Evolutionary conservation across 1,140 invertebrate species (phyloP).

Genomic region (Zaprionus tsacasi): DNA sequence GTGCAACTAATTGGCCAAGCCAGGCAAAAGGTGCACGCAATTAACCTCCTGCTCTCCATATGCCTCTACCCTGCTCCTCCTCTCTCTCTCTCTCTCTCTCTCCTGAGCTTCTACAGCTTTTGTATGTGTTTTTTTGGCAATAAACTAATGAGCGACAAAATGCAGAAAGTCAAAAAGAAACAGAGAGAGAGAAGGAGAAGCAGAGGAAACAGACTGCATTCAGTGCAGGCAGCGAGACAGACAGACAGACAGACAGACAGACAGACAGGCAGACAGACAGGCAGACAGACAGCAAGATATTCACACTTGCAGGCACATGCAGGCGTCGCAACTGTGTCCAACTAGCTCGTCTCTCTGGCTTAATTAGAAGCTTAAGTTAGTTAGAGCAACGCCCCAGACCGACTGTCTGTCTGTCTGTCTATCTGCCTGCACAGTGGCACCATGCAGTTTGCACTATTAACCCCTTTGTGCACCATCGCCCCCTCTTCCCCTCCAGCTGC

Average conservation of each 20-base stretch:
- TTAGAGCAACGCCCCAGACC: slow-evolving; percentile 64
- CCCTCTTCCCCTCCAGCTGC: not conserved
- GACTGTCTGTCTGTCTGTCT: slow-evolving; percentile 7
- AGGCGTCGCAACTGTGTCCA: slow-evolving; percentile 24
- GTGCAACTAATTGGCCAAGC: slow-evolving; percentile 78
- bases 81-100: slow-evolving; percentile 14
- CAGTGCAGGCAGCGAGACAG: not conserved
- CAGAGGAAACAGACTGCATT: not conserved
- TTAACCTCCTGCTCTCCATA: slow-evolving; percentile 51
- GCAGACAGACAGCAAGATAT: slow-evolving; percentile 25
- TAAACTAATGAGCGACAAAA: slow-evolving; percentile 82
- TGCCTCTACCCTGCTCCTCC: slow-evolving; percentile 8
- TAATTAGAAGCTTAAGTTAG: slow-evolving; percentile 80
- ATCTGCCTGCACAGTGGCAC: slow-evolving; percentile 36
- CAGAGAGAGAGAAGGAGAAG: slow-evolving; percentile 10
- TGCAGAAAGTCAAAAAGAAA: slow-evolving; percentile 58
- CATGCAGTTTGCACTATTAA: slow-evolving; percentile 75
- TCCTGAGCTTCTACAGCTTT: slow-evolving; percentile 37
- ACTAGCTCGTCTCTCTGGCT: slow-evolving; percentile 31
- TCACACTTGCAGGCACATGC: slow-evolving; percentile 63
- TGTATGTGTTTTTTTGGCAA: slow-evolving; percentile 69
- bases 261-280: slow-evolving; percentile 9
- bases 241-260: slow-evolving; percentile 19
- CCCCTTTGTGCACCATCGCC: slow-evolving; percentile 60
- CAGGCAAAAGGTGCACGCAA: slow-evolving; percentile 62